Evolutionary conservation across 2,797 vertebrate genomes (phyloP), one percentile per base, ranked within the genome.

Genomic region (Microchirus variegatus): DNA sequence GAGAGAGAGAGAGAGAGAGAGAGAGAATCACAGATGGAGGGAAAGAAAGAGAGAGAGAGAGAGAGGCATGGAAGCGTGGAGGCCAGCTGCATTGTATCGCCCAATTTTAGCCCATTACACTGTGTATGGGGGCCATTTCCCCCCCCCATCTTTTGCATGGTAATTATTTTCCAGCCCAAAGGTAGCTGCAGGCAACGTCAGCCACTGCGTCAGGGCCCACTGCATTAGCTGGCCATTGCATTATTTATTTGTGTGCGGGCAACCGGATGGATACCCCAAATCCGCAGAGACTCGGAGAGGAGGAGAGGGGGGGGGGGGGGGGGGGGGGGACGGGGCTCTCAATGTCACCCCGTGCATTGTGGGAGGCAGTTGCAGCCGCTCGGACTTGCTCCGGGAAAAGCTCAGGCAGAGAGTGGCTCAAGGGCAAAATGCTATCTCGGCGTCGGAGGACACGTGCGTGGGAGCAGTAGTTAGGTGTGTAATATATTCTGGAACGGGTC

Each of bases 121-220:
- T 89, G 68, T 90, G 83, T 89, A 89, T 82, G 81, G 83, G 81
- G 81, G 73, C 63, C 80, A 75, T 77, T 77, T 60, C 35, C 69
- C 85, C n/a, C n/a, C 82, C 82, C 72, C 16, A 19, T 83, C 73
- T 88, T 90, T 89, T 93, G 90, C 91, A 93, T 94, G 88, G 90
- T 94, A 92, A 94, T 94, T 94, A 94, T 94, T 93, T 94, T 90
- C 89, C 87, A 89, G 90, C 92, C 92, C 90, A 92, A 92, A 92
- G 92, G 92, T 92, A 90, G 91, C 92, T 93, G 89, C 86, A 89
- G 92, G 93, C 92, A 87, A 91, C 88, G 82, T 89, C 91, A 92
- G 86, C 81, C 88, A 85, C 86, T 82, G 89, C 84, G 80, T 91
- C 85, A 90, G 91, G 91, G 87, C 88, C 90, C 88, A 89, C 89